Evolutionary conservation across 2,888 invertebrate genomes (phyloP).

Genomic region (Oscheius myriophilus): DNA sequence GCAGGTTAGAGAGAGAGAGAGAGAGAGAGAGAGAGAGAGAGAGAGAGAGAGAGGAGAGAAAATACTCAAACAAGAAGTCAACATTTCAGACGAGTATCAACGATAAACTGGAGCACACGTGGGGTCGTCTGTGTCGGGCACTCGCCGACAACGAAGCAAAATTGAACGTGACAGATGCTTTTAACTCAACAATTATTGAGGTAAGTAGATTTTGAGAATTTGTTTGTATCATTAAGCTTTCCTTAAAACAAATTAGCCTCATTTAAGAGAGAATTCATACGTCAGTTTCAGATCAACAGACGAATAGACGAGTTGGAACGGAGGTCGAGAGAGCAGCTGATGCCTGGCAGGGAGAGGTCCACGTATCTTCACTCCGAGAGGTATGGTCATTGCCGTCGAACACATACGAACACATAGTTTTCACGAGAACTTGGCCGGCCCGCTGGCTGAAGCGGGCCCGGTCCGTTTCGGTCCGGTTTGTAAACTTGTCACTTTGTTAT

Average conservation of each 20-base stretch:
- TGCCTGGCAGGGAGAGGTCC: slow-evolving; percentile 10
- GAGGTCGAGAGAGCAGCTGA: slow-evolving; percentile 36
- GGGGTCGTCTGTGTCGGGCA: slow-evolving; percentile 47
- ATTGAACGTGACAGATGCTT: slow-evolving; percentile 48
- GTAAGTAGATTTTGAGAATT: slow-evolving; percentile 22
- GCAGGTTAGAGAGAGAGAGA: slow-evolving; percentile 16
- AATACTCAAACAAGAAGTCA: background rate
- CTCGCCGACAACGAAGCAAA: slow-evolving; percentile 52
- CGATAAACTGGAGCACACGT: slow-evolving; percentile 47
- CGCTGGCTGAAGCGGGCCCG: too few relatives aligned
- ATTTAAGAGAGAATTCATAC: too few relatives aligned
- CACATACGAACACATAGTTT: too few relatives aligned
- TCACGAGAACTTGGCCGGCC: too few relatives aligned
- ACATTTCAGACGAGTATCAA: slow-evolving; percentile 31
- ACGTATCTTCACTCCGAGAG: slow-evolving; percentile 19
- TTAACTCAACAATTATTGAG: slow-evolving; percentile 49
- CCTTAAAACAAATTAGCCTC: background rate
- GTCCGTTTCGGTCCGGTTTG: too few relatives aligned
- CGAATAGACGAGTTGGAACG: slow-evolving; percentile 43
- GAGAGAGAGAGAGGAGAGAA: background rate
- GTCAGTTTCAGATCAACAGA: slow-evolving; percentile 41
- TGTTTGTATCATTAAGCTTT: background rate
- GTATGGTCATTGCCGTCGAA: too few relatives aligned
- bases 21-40: background rate
- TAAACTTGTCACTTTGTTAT: too few relatives aligned